Evolutionary conservation across 2,113 vertebrate genomes (phyloP).

Genomic region (Tragelaphus buxtoni): DNA sequence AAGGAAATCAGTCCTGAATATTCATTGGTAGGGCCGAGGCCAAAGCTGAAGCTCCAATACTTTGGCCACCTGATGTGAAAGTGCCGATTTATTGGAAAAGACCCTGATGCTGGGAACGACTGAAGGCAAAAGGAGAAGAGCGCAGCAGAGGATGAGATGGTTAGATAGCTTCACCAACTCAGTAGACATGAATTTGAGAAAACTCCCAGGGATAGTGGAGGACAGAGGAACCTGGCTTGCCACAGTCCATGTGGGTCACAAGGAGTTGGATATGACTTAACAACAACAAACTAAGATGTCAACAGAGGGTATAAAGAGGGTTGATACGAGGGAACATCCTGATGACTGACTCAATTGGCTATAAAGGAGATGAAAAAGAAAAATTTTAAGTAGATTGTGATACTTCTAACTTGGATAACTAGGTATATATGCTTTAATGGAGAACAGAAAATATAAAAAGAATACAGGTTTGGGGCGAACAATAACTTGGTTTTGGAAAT

Average conservation of each 20-base stretch:
- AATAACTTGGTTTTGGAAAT: background rate
- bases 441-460: background rate
- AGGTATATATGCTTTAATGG: background rate
- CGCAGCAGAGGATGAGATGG: background rate
- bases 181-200: background rate
- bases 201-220: background rate
- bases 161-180: background rate
- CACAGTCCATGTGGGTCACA: background rate
- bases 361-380: background rate
- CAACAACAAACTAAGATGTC: background rate
- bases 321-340: background rate
- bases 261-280: background rate
- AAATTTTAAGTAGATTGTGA: conserved; percentile 18
- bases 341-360: background rate
- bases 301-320: background rate
- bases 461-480: background rate
- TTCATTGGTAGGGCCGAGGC: background rate
- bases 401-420: background rate
- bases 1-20: background rate
- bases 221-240: background rate
- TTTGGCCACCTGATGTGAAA: background rate
- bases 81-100: background rate
- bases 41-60: rapidly evolving
- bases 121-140: background rate
- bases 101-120: background rate